Conservation (phyloP, 2,888 invertebrate genomes). For the Chrysodeixis includens region DNA sequence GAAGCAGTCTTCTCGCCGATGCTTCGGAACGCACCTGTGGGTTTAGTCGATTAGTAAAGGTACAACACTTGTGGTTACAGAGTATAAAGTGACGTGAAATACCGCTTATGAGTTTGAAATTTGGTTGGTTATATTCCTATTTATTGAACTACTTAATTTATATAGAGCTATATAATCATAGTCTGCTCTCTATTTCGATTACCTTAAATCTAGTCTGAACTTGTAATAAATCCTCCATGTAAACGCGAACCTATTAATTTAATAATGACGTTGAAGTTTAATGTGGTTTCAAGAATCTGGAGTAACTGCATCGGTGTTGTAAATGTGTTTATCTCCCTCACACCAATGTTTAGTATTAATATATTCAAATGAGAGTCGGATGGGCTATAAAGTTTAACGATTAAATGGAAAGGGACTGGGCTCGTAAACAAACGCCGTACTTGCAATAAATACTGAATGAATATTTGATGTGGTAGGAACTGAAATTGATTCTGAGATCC, state of each 20-base stretch:
- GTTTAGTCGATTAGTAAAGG: conserved; percentile 40
- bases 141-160: background rate
- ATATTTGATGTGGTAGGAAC: conserved; percentile 13
- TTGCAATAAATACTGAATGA: conserved; percentile 20
- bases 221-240: background rate
- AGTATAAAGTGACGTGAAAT: background rate
- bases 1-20: conserved; percentile 92
- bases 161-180: background rate
- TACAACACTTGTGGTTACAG: conserved; percentile 7
- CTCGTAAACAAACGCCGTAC: conserved; percentile 37
- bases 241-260: background rate
- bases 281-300: conserved; percentile 29
- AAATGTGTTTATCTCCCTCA: conserved; percentile 45
- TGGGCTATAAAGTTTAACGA: conserved; percentile 58
- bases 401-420: conserved; percentile 31
- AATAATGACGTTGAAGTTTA: conserved; percentile 17
- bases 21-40: conserved; percentile 91
- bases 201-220: background rate
- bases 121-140: background rate
- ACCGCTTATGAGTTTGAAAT: background rate
- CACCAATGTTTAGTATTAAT: conserved; percentile 26
- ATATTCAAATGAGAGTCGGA: conserved; percentile 48
- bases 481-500: conserved; percentile 13
- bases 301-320: conserved; percentile 30
- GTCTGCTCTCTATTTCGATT: background rate